phyloP scores from a whole-genome alignment of 2,797 vertebrate species.

The Amphiprion clarkii region DNA sequence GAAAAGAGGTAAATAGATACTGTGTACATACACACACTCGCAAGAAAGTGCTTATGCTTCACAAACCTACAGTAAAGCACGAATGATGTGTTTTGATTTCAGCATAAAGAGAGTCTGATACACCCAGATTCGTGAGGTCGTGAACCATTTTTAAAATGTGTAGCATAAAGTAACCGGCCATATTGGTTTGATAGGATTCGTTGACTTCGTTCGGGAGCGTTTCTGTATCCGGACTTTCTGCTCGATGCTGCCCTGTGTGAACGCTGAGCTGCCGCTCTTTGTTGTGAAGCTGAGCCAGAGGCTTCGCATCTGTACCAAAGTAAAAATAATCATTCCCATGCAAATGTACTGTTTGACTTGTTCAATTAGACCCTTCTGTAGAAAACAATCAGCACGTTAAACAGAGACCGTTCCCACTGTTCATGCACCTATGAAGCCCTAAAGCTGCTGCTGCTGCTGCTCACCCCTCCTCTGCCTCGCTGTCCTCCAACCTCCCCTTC shows the following conservation, averaged over 20 bases:
- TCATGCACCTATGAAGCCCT: slow-evolving; percentile 69
- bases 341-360: slow-evolving; percentile 72
- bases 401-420: slow-evolving; percentile 71
- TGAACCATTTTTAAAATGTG: neutral
- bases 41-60: slow-evolving; percentile 47
- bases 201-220: neutral
- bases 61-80: slow-evolving; percentile 18
- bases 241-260: slow-evolving; percentile 3
- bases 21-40: slow-evolving; percentile 30
- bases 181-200: slow-evolving; percentile 8
- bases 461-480: slow-evolving; percentile 32
- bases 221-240: neutral
- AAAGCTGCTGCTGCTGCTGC: slow-evolving; percentile 58
- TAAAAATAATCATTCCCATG: slow-evolving; percentile 68
- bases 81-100: slow-evolving; percentile 29
- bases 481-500: slow-evolving; percentile 55
- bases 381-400: slow-evolving; percentile 73
- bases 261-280: neutral
- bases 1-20: slow-evolving; percentile 61
- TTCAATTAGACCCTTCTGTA: slow-evolving; percentile 72
- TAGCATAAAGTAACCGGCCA: slow-evolving; percentile 27
- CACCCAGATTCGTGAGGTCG: slow-evolving; percentile 19
- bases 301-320: slow-evolving; percentile 49
- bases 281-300: slow-evolving; percentile 20
- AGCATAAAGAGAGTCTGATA: slow-evolving; percentile 19